Base-by-base conservation (phyloP, 2,888 invertebrate genomes). In the Drosophila niveifrons region DNA sequence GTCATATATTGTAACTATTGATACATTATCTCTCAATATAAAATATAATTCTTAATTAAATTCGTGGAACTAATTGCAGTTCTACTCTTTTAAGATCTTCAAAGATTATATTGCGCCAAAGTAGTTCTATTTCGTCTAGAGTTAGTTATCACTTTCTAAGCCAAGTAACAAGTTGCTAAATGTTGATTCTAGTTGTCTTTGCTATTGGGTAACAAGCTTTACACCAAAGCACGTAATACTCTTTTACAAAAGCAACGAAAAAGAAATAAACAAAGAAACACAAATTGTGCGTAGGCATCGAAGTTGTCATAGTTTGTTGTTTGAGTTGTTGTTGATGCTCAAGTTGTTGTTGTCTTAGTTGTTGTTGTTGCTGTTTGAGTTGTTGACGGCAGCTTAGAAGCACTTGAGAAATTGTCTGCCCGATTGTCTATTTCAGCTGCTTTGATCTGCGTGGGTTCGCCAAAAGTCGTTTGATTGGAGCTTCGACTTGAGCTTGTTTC, bases 391-490 rank as follows among this genome's bases (percentile, higher is more conserved):
- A 57, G 43, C 63, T 83, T 81, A 87, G 87, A 84, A 87, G 78
- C 84, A 84, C 80, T 82, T 80, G 75, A 70, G 56, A 63, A 64
- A 66, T 31, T 62, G 84, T 83, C 87, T 86, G 76, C 75, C 75
- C 63, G 53, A 47, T 55, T 80, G 78, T 73, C 80, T 71, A 53
- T 56, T 63, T 69, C 17, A 57, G 63, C 68, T 65, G 69, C 50
- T 64, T 62, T 50, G 36, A 28, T 11, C 18, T 67, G 76, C 87
- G 87, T 77, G 79, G 83, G 79, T 29, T 72, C 18, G 39, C 58
- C 66, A 68, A 84, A 82, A 82, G 87, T 66, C 65, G 84, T 78
- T 81, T 81, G 81, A 79, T 86, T 86, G 65, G 46, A 72, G 76
- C 77, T 86, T 86, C 63, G 46, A 72, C 74, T 47, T 58, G 36